These are phyloP conservation scores for Anser brachyrhynchus DNA, from an alignment of 2,113 vertebrate genomes.

Conservation along the genomic window DNA sequence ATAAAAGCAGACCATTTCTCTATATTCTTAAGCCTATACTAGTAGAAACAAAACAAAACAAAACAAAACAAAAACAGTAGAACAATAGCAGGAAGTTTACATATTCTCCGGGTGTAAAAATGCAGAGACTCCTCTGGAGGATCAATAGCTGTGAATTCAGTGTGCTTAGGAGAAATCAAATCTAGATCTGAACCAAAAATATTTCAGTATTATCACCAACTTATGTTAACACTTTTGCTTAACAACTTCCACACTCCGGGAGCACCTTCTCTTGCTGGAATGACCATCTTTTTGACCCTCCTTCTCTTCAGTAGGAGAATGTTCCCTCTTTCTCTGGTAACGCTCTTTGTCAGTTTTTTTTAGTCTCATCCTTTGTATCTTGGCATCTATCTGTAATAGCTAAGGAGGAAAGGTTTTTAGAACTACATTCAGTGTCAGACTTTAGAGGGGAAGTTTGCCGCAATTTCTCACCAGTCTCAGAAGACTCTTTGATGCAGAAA, in stretches of 20 bases:
- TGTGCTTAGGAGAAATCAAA: neutral
- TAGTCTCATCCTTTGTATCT: constrained; percentile 24
- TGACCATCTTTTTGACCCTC: constrained; percentile 31
- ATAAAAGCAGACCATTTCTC: neutral
- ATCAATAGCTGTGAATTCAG: neutral
- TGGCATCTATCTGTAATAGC: constrained; percentile 19
- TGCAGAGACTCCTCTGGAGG: neutral
- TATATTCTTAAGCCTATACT: neutral
- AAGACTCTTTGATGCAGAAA: neutral
- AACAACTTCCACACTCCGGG: constrained; percentile 9
- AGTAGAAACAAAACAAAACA: neutral
- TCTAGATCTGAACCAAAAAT: neutral
- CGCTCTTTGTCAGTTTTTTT: constrained; percentile 73
- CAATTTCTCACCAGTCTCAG: neutral
- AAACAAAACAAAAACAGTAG: too few relatives aligned
- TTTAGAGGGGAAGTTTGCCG: neutral
- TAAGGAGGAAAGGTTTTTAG: constrained; percentile 27
- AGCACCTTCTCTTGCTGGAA: constrained; percentile 5
- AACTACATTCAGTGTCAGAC: constrained; percentile 32
- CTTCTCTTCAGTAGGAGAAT: constrained; percentile 62
- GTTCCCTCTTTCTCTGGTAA: constrained; percentile 61
- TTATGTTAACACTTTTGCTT: neutral
- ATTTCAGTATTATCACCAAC: neutral
- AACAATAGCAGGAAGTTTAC: neutral
- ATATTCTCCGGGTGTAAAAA: neutral